These are phyloP conservation scores for Oscheius sp. DNA, from an alignment of 2,888 invertebrate genomes.

Conservation along the genomic window DNA sequence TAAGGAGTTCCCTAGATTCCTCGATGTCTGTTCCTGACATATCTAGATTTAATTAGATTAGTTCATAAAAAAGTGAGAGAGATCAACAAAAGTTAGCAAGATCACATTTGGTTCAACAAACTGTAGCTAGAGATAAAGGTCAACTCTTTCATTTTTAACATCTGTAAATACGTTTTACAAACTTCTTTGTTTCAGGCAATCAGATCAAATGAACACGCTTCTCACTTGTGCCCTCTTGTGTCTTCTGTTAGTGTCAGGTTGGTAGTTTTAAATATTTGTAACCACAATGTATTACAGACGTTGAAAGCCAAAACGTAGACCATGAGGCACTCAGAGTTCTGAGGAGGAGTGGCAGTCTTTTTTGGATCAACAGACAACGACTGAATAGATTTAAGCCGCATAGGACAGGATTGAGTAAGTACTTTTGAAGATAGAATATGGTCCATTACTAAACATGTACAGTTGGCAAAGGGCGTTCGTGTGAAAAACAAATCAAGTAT, in stretches of 20 bases:
- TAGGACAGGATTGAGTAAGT: slow-evolving; percentile 22
- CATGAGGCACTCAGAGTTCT: slow-evolving; percentile 22
- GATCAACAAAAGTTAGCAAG: too few relatives aligned
- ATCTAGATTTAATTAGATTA: too few relatives aligned
- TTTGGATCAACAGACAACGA: slow-evolving; percentile 36
- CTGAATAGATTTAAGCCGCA: slow-evolving; percentile 35
- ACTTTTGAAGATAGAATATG: not conserved
- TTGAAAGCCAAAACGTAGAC: slow-evolving; percentile 18
- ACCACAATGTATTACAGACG: not conserved
- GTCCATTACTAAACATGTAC: too few relatives aligned
- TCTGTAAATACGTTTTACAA: too few relatives aligned
- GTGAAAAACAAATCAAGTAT: too few relatives aligned
- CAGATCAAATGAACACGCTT: slow-evolving; percentile 23
- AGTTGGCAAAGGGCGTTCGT: too few relatives aligned
- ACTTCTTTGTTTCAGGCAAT: not conserved
- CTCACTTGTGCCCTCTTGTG: slow-evolving; percentile 12
- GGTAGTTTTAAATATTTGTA: not conserved
- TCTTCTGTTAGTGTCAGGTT: slow-evolving; percentile 20
- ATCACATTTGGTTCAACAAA: too few relatives aligned
- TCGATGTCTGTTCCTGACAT: too few relatives aligned
- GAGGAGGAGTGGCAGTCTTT: slow-evolving; percentile 31
- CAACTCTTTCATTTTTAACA: too few relatives aligned
- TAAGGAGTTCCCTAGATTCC: too few relatives aligned
- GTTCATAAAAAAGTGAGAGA: too few relatives aligned
- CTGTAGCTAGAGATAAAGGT: too few relatives aligned